Evolutionary conservation across 2,888 invertebrate genomes (phyloP), one percentile per base, ranked within the genome.

Genomic region (Syritta pipiens): DNA sequence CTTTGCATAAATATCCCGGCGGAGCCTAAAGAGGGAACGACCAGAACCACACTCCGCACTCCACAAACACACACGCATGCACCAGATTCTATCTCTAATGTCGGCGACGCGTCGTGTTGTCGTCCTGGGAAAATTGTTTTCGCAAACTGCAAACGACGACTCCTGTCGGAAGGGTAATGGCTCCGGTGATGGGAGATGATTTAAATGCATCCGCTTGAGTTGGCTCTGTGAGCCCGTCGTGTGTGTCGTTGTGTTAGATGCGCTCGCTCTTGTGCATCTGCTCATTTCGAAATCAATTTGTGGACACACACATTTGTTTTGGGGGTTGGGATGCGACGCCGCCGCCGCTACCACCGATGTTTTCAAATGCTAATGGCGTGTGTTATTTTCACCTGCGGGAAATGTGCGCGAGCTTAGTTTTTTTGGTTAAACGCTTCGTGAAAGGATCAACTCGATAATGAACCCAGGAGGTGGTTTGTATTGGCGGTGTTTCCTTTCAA

Each of bases 191-290:
- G 77, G 40, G 72, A 55, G 59, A 71, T 72, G 77, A 77, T 77
- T 77, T 77, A 77, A 77, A 72, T 72, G 65, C 77, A 77, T 77
- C 77, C 72, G 77, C 60, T 59, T 72, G 77, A 35, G 40, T 77
- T 57, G 53, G 65, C 53, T n/a, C 55, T 60, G 60, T 60, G 72
- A 59, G 42, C 57, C 19, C 7, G 37, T 14, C n/a, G n/a, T n/a
- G n/a, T n/a, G n/a, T 68, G 59, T 60, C 46, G 59, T 19, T 60
- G 51, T 35, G 30, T 75, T 62, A 62, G 68, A 72, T 35, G 40
- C 26, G 17, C 5, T 9, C 5, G 28, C 30, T 37, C 20, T 20
- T 28, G 44, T 59, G 65, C 63, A 72, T 55, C 69, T 71, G 53
- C 24, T 30, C 22, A n/a, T 62, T 24, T 42, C 5, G 32, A 67